Conservation (phyloP, 2,113 vertebrate species). For the Perccottus glenii region DNA sequence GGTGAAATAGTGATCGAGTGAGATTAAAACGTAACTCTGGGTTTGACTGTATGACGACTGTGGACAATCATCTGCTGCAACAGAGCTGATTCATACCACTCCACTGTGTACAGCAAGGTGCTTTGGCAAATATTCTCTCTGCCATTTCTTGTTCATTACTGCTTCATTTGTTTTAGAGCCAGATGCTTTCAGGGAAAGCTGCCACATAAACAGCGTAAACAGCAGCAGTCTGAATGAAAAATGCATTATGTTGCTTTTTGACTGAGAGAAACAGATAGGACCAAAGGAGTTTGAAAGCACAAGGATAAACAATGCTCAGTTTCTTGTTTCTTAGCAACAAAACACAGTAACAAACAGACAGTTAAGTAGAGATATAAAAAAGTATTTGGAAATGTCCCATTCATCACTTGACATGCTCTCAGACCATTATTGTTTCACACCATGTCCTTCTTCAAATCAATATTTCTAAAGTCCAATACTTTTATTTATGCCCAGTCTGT, state of each 20-base stretch:
- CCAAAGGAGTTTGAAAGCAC: constrained; percentile 10
- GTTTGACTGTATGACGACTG: no score
- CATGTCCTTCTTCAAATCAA: no score
- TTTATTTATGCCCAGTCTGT: no score
- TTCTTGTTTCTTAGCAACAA: background rate
- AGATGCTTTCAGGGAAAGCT: constrained; percentile 31
- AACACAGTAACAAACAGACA: background rate
- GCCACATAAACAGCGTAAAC: constrained; percentile 19
- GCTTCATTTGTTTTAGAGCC: constrained; percentile 32
- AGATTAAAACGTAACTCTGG: no score
- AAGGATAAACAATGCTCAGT: constrained; percentile 10
- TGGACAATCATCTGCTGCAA: constrained; percentile 27
- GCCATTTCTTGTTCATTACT: constrained; percentile 33
- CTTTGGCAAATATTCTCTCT: constrained; percentile 27
- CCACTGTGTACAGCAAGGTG: constrained; percentile 14
- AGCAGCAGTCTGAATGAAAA: constrained; percentile 10
- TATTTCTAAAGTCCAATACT: no score
- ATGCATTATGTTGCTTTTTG: constrained; percentile 15
- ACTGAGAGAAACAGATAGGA: background rate
- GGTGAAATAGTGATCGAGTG: no score
- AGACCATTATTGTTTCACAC: no score
- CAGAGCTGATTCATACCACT: constrained; percentile 22
- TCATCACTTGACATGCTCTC: background rate
- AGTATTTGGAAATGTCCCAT: background rate
- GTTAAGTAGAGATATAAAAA: constrained; percentile 11